Conservation (phyloP, 2,888 invertebrate genomes). For the Helobdella robusta region DNA sequence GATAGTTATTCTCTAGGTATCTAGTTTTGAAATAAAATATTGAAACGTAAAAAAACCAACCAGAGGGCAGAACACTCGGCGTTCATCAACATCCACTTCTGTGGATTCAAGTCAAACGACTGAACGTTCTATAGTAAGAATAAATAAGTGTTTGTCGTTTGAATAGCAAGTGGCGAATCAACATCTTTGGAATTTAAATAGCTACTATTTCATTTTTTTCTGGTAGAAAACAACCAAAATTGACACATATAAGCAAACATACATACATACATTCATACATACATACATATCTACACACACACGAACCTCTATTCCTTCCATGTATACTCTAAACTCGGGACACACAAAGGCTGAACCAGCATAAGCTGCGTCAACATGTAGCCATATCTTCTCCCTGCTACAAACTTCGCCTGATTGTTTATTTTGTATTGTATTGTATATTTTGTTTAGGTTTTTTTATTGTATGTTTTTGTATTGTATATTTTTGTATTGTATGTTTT, state of each 20-base stretch:
- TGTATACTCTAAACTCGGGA: conserved; percentile 82
- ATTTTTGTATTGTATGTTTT: background rate
- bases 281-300: background rate
- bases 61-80: conserved; percentile 97
- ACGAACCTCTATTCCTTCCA: conserved; percentile 59
- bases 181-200: too few relatives aligned
- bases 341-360: conserved; percentile 89
- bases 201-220: too few relatives aligned
- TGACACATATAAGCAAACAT: too few relatives aligned
- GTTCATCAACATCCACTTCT: conserved; percentile 90
- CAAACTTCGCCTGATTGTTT: conserved; percentile 43
- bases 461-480: too few relatives aligned
- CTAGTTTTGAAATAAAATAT: too few relatives aligned
- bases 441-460: too few relatives aligned
- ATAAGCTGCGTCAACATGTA: conserved; percentile 97
- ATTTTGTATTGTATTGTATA: background rate
- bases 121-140: too few relatives aligned
- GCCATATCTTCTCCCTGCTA: conserved; percentile 72
- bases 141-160: too few relatives aligned
- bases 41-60: conserved; percentile 56
- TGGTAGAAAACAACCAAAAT: too few relatives aligned
- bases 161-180: too few relatives aligned
- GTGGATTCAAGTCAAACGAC: conserved; percentile 94
- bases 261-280: background rate
- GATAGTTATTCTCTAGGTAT: too few relatives aligned